A percentile compares a stretch with the other conserved stretches of the same genome.
Evolutionary conservation across 2,113 vertebrate genomes (phyloP).

Genomic region (Platycercus adscitus): DNA sequence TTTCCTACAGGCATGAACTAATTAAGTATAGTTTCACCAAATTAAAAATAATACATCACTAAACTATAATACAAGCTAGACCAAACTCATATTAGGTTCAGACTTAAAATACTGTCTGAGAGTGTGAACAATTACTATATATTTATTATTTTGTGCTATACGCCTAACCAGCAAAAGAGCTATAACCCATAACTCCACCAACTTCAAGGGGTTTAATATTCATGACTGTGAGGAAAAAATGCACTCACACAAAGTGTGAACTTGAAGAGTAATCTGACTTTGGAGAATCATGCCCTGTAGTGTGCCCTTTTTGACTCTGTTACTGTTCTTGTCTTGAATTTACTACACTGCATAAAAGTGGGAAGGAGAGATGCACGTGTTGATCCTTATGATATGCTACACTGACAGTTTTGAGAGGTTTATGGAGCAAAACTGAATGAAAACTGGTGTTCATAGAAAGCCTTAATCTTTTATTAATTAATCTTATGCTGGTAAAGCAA

Average conservation of each 20-base stretch:
- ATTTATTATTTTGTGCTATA: neutral
- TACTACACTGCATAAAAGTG: neutral
- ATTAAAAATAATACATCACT: neutral
- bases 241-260: neutral
- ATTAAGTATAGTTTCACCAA: neutral
- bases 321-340: neutral
- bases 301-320: neutral
- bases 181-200: neutral
- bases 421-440: neutral
- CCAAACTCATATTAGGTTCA: neutral
- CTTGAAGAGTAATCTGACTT: neutral
- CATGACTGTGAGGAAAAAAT: neutral
- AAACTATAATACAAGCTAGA: neutral
- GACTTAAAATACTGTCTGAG: neutral
- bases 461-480: neutral
- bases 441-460: neutral
- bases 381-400: neutral
- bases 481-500: neutral
- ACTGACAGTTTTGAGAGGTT: neutral
- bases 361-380: neutral
- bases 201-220: neutral
- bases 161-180: neutral
- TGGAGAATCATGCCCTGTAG: rapidly evolving
- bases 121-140: neutral
- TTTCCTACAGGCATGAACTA: neutral